These are phyloP conservation scores for Phalloptychus januarius DNA, from an alignment of 2,797 vertebrate species.

Conservation along the genomic window DNA sequence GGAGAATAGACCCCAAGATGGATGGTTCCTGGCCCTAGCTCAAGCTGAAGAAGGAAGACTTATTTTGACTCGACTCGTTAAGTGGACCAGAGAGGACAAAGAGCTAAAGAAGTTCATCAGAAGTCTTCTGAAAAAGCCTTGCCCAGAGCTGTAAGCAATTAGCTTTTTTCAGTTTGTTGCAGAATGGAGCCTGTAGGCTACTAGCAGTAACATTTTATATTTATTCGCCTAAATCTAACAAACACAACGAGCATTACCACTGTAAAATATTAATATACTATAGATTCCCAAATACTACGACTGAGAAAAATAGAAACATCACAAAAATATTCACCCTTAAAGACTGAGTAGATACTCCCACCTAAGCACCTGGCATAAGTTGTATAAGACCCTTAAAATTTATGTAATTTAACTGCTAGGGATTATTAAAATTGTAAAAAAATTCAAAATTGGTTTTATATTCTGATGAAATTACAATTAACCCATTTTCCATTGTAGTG, in stretches of 20 bases:
- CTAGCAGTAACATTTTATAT: background rate
- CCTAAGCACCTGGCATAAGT: background rate
- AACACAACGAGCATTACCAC: background rate
- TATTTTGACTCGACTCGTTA: conserved; percentile 78
- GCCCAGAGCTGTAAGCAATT: conserved; percentile 56
- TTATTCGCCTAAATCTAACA: background rate
- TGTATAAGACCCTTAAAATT: background rate
- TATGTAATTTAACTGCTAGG: background rate
- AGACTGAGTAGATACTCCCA: background rate
- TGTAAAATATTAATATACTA: background rate
- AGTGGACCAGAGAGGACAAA: conserved; percentile 78
- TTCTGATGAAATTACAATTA: background rate
- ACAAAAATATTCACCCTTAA: background rate
- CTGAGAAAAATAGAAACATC: background rate
- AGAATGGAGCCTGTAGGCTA: background rate
- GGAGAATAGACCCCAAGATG: conserved; percentile 11
- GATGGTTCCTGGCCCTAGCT: conserved; percentile 75
- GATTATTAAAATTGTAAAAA: background rate
- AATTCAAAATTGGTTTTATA: background rate
- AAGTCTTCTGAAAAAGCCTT: conserved; percentile 76
- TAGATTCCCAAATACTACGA: background rate
- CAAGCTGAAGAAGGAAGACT: conserved; percentile 74
- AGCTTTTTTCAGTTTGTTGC: background rate
- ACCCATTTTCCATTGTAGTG: background rate
- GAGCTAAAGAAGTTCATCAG: conserved; percentile 83